Base-by-base conservation (phyloP, 2,113 vertebrate genomes). In the Tursiops truncatus region DNA sequence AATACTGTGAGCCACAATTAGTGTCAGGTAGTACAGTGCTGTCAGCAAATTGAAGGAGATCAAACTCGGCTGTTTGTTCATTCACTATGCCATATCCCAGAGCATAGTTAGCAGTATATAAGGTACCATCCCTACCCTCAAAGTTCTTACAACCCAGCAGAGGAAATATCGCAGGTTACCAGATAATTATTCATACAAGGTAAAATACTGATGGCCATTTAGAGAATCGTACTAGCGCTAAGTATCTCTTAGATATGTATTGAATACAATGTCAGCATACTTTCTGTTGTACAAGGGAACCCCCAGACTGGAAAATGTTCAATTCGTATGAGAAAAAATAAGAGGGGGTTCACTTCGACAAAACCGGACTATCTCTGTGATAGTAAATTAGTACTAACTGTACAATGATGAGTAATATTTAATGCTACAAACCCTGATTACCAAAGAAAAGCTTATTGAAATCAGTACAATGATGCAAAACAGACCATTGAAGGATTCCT, bases 271-370 rank as follows among this genome's bases (percentile, higher is more conserved):
- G 58, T 88, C 76, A 94, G 56, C 53, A 81, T 85, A 50, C 36
- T 94, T 96, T 81, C 28, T 71, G 25, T 88, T 50, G n/a, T 68
- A 86, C 33, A 77, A 88, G 33, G 73, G 58, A 89, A 77, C 25
- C 38, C 11, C 26, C 17, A 77, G 26, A 87, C 79, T 94, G 44
- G 53, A 88, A 92, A 94, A 60, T 87, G 41, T 82, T 97, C 33
- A 65, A 17, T 96, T 98, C 47, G 68, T 96, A 20, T 86, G 76
- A 77, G 92, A 91, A 38, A 95, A 96, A 71, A 94, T 96, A 41
- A 65, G n/a, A 11, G 62, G 31, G 25, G 25, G 14, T 67, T 93
- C 31, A 65, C 68, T 90, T 97, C 67, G 53, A 76, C 28, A 87
- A 95, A 92, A 84, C 33, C 31, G 94, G 33, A 47, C 89, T 71